Evolutionary conservation across 2,113 vertebrate genomes (phyloP).

Genomic region (Jaculus jaculus): DNA sequence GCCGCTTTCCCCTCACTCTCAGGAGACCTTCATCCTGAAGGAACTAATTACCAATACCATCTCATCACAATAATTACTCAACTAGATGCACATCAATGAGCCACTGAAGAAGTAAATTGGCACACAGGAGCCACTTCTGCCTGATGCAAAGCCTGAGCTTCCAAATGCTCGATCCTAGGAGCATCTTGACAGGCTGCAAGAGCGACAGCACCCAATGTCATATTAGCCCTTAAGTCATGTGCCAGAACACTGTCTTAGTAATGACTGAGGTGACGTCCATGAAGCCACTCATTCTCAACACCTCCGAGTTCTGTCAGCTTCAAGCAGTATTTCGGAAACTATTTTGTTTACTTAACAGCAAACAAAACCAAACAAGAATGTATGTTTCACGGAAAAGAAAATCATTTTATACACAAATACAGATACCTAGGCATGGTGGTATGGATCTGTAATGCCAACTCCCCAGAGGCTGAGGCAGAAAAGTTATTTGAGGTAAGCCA

Average conservation of each 20-base stretch:
- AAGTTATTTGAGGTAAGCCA: neutral
- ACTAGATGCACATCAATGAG: neutral
- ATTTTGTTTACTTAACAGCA: neutral
- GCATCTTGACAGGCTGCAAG: neutral
- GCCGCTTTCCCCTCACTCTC: neutral
- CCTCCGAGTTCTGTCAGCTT: neutral
- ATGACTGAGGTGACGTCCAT: neutral
- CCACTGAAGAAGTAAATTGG: neutral
- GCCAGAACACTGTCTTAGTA: neutral
- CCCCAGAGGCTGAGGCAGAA: neutral
- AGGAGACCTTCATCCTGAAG: neutral
- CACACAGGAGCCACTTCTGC: neutral
- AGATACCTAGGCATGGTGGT: neutral
- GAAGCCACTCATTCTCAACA: neutral
- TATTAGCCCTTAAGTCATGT: neutral
- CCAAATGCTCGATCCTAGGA: neutral
- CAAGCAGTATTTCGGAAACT: neutral
- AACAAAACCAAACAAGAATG: neutral
- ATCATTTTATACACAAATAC: neutral
- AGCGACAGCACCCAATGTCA: neutral
- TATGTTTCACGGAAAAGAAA: neutral
- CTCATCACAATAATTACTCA: neutral
- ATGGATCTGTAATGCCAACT: neutral
- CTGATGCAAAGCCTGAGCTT: neutral
- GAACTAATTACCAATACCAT: neutral